phyloP scores from a whole-genome alignment of 2,888 invertebrate species.

The Thereva nobilitata region DNA sequence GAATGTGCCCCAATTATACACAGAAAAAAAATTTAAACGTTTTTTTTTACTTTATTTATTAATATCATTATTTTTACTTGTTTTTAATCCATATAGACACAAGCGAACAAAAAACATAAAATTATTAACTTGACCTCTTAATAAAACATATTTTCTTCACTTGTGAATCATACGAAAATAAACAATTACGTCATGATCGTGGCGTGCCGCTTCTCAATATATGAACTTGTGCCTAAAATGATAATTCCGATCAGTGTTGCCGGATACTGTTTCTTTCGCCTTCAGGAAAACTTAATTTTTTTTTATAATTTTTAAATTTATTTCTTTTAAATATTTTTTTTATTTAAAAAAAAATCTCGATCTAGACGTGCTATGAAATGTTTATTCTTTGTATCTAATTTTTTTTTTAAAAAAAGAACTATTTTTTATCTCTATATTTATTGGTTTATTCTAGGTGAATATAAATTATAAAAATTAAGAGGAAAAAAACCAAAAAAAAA shows the following conservation, averaged over 20 bases:
- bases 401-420: too few relatives aligned
- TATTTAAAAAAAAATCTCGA: too few relatives aligned
- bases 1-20: not conserved
- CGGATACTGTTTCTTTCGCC: constrained; percentile 1
- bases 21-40: too few relatives aligned
- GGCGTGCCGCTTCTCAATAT: constrained; percentile 10
- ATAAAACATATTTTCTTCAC: not conserved
- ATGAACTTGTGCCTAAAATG: constrained; percentile 22
- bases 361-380: too few relatives aligned
- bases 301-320: too few relatives aligned
- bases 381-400: too few relatives aligned
- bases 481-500: too few relatives aligned
- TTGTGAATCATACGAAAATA: constrained; percentile 35
- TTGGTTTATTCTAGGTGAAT: too few relatives aligned
- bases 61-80: too few relatives aligned
- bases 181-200: constrained; percentile 31
- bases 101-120: not conserved
- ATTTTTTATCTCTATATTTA: too few relatives aligned
- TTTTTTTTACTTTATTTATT: not conserved
- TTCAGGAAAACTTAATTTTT: not conserved
- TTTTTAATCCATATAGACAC: not conserved
- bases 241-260: constrained; percentile 11
- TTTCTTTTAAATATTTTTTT: too few relatives aligned
- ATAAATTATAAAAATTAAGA: too few relatives aligned
- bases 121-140: constrained; percentile 2